Evolutionary conservation across 2,113 vertebrate species (phyloP).

Genomic region (Rhinogobius similis): DNA sequence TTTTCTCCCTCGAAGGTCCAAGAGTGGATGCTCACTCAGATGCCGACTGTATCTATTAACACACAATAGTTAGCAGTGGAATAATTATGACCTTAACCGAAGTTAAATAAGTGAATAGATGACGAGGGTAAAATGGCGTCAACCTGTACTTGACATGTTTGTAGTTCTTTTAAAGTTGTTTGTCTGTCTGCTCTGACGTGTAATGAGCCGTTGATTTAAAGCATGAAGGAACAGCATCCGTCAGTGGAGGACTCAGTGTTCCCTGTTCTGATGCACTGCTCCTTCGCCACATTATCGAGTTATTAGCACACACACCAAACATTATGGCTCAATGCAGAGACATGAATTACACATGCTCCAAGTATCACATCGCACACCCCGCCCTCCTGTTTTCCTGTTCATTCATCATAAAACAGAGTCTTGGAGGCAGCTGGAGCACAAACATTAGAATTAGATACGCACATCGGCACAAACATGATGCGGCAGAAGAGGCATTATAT

Average conservation of each 20-base stretch:
- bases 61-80: too few relatives aligned
- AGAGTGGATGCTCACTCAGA: too few relatives aligned
- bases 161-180: neutral
- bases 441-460: conserved; percentile 39
- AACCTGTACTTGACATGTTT: too few relatives aligned
- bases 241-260: conserved; percentile 36
- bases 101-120: too few relatives aligned
- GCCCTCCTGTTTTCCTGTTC: conserved; percentile 28
- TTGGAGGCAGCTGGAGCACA: conserved; percentile 29
- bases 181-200: conserved; percentile 45
- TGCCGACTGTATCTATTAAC: too few relatives aligned
- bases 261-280: conserved; percentile 54
- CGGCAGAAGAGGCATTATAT: neutral
- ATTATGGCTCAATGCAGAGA: conserved; percentile 68
- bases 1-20: too few relatives aligned
- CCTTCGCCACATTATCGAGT: conserved; percentile 45
- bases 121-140: too few relatives aligned
- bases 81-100: too few relatives aligned
- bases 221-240: conserved; percentile 24
- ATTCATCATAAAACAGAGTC: conserved; percentile 48
- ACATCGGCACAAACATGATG: neutral
- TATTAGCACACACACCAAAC: conserved; percentile 64
- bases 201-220: conserved; percentile 40
- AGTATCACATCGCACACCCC: conserved; percentile 8
- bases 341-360: conserved; percentile 69